Evolutionary conservation across 2,888 invertebrate genomes (phyloP).

Genomic region (Lapara coniferarum): DNA sequence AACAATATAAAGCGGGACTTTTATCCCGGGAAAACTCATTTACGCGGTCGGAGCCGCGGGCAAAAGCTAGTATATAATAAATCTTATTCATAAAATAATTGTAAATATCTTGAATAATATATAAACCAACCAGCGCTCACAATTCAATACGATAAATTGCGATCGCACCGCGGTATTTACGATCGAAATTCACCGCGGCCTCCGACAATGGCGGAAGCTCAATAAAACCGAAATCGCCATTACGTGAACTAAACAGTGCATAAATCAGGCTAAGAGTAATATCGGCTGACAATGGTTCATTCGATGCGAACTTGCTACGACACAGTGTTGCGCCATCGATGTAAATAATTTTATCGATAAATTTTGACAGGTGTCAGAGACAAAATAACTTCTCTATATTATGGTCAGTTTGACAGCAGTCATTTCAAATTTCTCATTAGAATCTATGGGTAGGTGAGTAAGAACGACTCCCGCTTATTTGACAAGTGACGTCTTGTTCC

Average conservation of each 20-base stretch:
- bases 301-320: conserved; percentile 35
- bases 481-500: no score
- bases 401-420: no score
- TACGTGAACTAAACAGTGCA: conserved; percentile 38
- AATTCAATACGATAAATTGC: neutral
- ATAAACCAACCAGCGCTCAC: neutral
- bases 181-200: neutral
- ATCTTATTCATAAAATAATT: no score
- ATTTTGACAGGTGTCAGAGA: neutral
- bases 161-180: neutral
- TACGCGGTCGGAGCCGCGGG: no score
- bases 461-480: no score
- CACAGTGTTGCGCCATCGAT: conserved; percentile 36
- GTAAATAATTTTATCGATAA: conserved; percentile 2
- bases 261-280: conserved; percentile 46
- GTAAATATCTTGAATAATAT: no score
- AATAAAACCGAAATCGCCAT: conserved; percentile 28
- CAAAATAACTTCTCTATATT: no score
- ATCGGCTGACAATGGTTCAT: conserved; percentile 52
- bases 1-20: no score
- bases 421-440: no score
- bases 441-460: no score
- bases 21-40: no score
- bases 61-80: no score
- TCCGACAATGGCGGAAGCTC: neutral